Conservation (phyloP, 2,888 invertebrate genomes). For the Platypus cylindrus region DNA sequence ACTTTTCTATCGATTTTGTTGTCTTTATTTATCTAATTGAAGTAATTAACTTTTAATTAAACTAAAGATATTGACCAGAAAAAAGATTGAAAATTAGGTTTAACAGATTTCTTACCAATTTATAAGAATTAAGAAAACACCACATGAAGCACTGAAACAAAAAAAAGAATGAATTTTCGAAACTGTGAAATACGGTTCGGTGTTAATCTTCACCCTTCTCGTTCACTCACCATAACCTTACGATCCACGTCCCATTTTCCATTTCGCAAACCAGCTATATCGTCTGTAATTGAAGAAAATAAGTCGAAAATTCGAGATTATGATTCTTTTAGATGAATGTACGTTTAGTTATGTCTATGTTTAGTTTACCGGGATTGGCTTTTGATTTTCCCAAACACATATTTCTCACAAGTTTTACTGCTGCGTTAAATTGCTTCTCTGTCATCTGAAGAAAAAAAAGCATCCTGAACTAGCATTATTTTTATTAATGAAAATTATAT, state of each 20-base stretch:
- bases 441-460: constrained; percentile 21
- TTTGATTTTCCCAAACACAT: constrained; percentile 51
- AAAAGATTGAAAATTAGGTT: constrained; percentile 1
- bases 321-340: background rate
- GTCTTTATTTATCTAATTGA: constrained; percentile 22
- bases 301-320: background rate
- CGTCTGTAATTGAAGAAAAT: constrained; percentile 19
- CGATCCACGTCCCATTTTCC: constrained; percentile 25
- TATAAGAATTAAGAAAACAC: constrained; percentile 40
- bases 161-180: too few species aligned
- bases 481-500: too few species aligned
- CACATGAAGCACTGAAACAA: constrained; percentile 39
- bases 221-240: constrained; percentile 21
- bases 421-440: constrained; percentile 47
- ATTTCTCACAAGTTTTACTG: constrained; percentile 50
- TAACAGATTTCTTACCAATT: constrained; percentile 32
- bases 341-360: too few species aligned
- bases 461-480: too few species aligned
- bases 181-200: too few species aligned
- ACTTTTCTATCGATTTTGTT: constrained; percentile 36
- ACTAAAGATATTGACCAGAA: background rate
- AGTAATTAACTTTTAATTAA: too few species aligned
- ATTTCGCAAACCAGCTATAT: constrained; percentile 27
- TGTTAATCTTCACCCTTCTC: too few species aligned
- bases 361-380: constrained; percentile 40